Evolutionary conservation across 2,113 vertebrate species (phyloP).

Genomic region (Ptychochromis oligacanthus): DNA sequence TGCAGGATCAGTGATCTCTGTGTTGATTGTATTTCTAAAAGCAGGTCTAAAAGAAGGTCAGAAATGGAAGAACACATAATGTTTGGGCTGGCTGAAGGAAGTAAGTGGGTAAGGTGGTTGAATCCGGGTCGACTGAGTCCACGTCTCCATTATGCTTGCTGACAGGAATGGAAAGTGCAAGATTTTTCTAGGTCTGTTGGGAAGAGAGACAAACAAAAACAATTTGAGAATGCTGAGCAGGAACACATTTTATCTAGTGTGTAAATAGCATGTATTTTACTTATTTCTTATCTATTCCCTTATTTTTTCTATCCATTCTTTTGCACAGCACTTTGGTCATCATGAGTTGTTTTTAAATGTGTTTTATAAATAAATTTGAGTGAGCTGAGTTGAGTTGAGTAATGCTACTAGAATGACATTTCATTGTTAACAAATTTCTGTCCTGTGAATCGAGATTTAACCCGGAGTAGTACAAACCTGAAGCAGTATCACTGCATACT

Average conservation of each 20-base stretch:
- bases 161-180: slow-evolving; percentile 80
- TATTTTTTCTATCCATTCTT: too few species aligned
- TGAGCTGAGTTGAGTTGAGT: too few species aligned
- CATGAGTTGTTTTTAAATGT: too few species aligned
- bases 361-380: too few species aligned
- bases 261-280: too few species aligned
- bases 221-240: not conserved
- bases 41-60: slow-evolving; percentile 6
- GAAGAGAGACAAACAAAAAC: not conserved
- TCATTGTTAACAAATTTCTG: not conserved
- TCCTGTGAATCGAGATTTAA: not conserved
- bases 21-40: not conserved
- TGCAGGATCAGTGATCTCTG: not conserved
- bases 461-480: slow-evolving; percentile 73
- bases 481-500: slow-evolving; percentile 20
- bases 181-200: slow-evolving; percentile 82
- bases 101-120: not conserved
- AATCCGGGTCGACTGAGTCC: slow-evolving; percentile 25
- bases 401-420: not conserved
- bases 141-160: slow-evolving; percentile 42
- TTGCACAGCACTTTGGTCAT: too few species aligned
- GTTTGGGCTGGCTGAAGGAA: slow-evolving; percentile 18
- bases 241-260: not conserved
- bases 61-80: slow-evolving; percentile 10
- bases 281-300: too few species aligned